Percentiles rank a stretch among this genome's conserved stretches.
These are phyloP conservation scores for Neoarius graeffei DNA, from an alignment of 2,113 vertebrate species.

Conservation along the genomic window DNA sequence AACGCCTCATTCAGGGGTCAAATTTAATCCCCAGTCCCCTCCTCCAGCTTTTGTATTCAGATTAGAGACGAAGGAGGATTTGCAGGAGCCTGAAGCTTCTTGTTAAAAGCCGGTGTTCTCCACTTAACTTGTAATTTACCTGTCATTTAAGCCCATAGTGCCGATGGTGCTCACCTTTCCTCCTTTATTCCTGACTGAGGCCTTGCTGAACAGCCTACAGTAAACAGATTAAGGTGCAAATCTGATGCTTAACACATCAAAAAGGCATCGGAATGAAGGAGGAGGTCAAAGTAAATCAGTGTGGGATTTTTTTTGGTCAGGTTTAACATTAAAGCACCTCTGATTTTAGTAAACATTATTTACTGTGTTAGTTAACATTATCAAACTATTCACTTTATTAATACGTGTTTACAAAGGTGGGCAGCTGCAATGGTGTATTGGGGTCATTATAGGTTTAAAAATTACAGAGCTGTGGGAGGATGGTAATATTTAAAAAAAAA, in stretches of 20 bases:
- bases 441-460: too few species aligned
- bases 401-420: neutral
- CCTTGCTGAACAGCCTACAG: constrained; percentile 56
- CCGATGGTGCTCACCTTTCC: constrained; percentile 71
- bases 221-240: constrained; percentile 57
- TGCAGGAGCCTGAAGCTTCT: constrained; percentile 81
- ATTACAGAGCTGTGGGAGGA: too few species aligned
- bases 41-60: constrained; percentile 88
- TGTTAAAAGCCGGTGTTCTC: constrained; percentile 86
- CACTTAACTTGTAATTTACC: constrained; percentile 97
- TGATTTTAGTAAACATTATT: neutral
- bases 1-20: constrained; percentile 83
- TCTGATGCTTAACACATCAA: constrained; percentile 42
- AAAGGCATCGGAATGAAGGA: constrained; percentile 22
- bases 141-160: constrained; percentile 81
- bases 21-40: constrained; percentile 83
- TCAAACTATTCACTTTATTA: neutral
- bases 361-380: neutral
- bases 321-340: neutral
- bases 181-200: constrained; percentile 21
- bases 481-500: too few species aligned
- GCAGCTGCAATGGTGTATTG: too few species aligned
- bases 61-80: constrained; percentile 93
- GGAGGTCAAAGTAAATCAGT: neutral
- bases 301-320: neutral